These are phyloP conservation scores for Baronia brevicornis DNA, from an alignment of 2,888 invertebrate species.

Conservation along the genomic window DNA sequence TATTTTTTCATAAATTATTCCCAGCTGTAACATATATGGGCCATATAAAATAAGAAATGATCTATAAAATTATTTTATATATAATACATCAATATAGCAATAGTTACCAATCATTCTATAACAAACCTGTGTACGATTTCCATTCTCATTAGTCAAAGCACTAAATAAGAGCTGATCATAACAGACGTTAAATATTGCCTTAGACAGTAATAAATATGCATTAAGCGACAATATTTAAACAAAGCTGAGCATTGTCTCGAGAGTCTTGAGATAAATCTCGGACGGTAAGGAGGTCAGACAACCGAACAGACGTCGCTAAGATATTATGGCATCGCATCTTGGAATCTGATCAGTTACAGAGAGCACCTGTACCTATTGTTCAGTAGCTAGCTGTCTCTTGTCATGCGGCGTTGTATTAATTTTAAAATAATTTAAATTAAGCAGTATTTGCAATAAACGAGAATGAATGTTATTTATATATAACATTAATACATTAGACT, in stretches of 20 bases:
- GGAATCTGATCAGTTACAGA: slow-evolving; percentile 37
- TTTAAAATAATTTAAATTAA: slow-evolving; percentile 13
- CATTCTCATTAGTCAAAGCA: slow-evolving; percentile 8
- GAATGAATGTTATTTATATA: too few relatives aligned
- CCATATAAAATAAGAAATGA: too few relatives aligned
- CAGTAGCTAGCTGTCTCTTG: slow-evolving; percentile 15
- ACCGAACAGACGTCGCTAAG: slow-evolving; percentile 30
- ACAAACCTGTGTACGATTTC: too few relatives aligned
- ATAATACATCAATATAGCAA: too few relatives aligned
- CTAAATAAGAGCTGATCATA: slow-evolving; percentile 12
- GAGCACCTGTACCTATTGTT: slow-evolving; percentile 29
- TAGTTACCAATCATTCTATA: too few relatives aligned
- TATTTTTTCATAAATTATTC: too few relatives aligned
- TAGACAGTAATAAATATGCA: slow-evolving; percentile 14
- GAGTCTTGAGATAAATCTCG: slow-evolving; percentile 34
- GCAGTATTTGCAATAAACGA: too few relatives aligned
- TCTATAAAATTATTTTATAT: too few relatives aligned
- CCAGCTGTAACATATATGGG: too few relatives aligned
- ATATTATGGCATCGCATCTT: slow-evolving; percentile 34
- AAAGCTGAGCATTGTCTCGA: slow-evolving; percentile 32
- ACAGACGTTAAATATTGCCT: slow-evolving; percentile 14
- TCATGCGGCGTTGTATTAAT: too few relatives aligned
- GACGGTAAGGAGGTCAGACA: slow-evolving; percentile 29
- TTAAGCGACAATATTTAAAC: slow-evolving; percentile 15
- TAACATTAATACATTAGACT: too few relatives aligned